Percentiles rank a stretch among this genome's conserved stretches.
phyloP scores from a whole-genome alignment of 2,888 invertebrate genomes.

The Didymodactylos carnosus region DNA sequence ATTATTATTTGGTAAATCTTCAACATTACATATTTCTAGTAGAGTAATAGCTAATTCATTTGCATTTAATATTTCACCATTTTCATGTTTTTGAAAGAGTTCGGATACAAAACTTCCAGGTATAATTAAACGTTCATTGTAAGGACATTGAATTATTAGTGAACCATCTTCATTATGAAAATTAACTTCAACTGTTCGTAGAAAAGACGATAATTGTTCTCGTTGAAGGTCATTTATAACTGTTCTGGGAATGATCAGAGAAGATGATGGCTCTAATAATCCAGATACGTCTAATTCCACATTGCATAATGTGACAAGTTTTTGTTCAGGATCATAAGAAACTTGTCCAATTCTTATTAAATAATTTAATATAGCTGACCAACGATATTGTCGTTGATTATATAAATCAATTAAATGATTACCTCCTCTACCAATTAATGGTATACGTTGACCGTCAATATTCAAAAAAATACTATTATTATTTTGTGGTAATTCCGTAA shows the following conservation, averaged over 20 bases:
- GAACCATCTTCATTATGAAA: neutral
- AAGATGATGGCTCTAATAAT: neutral
- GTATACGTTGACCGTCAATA: neutral
- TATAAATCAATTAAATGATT: neutral
- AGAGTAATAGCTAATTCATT: neutral
- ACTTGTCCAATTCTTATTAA: neutral
- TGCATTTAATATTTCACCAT: neutral
- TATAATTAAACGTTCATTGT: neutral
- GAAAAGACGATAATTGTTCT: neutral
- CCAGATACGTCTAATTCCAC: neutral
- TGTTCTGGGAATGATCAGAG: too few species aligned
- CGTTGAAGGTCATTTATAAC: too few species aligned
- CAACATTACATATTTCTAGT: neutral
- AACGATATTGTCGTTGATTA: neutral
- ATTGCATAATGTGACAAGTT: neutral
- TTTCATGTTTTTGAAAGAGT: neutral
- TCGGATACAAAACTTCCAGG: neutral
- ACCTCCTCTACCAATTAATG: neutral
- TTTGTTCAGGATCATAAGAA: neutral
- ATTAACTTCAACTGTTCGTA: neutral
- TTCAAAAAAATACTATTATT: too few species aligned
- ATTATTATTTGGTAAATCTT: too few species aligned
- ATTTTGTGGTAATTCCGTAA: too few species aligned
- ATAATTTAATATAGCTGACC: neutral
- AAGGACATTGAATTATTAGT: too few species aligned